Evolutionary conservation across 2,888 invertebrate genomes (phyloP).

Genomic region (Hydrotaea cyrtoneurina): DNA sequence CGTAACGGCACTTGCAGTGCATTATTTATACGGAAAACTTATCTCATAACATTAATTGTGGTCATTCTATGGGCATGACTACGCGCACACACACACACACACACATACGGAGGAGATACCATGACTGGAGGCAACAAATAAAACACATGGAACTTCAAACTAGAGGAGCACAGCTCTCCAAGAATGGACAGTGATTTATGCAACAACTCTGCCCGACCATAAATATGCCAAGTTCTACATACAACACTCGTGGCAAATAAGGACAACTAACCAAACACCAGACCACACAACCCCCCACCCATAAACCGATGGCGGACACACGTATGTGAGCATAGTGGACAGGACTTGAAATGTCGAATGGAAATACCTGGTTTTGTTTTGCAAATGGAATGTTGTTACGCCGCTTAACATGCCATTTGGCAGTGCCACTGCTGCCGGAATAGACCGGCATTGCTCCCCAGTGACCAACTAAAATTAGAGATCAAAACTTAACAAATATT

Average conservation of each 20-base stretch:
- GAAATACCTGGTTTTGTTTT: conserved; percentile 38
- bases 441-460: conserved; percentile 71
- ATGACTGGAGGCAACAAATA: conserved; percentile 55
- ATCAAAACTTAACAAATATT: conserved; percentile 76
- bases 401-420: conserved; percentile 29
- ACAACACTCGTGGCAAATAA: conserved; percentile 30
- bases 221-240: conserved; percentile 75
- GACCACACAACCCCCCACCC: neutral
- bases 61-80: conserved; percentile 69
- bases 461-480: conserved; percentile 77
- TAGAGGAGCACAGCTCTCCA: neutral
- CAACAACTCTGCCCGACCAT: conserved; percentile 78
- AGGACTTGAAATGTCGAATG: conserved; percentile 37
- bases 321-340: conserved; percentile 62
- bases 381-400: conserved; percentile 40
- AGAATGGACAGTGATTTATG: conserved; percentile 77
- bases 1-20: conserved; percentile 33
- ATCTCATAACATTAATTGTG: conserved; percentile 80
- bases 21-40: conserved; percentile 69
- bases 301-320: neutral
- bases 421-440: neutral
- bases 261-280: neutral
- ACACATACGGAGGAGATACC: neutral
- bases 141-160: conserved; percentile 16
- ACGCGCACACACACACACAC: conserved; percentile 22